Base-by-base conservation (phyloP, 2,797 vertebrate genomes). In the Smutsia temminckii region DNA sequence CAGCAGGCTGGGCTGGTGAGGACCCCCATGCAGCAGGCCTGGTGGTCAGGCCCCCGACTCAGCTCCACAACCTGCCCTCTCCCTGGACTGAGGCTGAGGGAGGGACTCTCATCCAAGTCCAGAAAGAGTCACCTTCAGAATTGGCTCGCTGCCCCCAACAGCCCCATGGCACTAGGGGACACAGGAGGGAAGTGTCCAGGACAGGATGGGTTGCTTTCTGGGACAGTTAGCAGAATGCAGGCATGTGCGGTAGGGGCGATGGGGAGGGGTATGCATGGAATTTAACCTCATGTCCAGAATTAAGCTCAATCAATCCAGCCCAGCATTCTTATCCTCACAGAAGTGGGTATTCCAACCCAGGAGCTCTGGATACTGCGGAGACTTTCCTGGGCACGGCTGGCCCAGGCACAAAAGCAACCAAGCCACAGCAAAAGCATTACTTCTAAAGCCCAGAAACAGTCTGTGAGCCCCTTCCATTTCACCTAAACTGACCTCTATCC, bases 121-220 rank as follows among this genome's bases (percentile, higher is more conserved):
- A 71, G 29, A 74, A n/a, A 69, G 32, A 75, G 95, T 88, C 85
- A 93, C 92, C 89, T 96, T 79, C 61, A 89, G 80, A 94, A 88
- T 0, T 2, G 10, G 75, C 55, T 94, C 79, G 46, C 51, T 89
- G 83, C 42, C 71, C 74, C 80, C 13, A 5, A 21, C 11, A 74
- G 57, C 64, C 93, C 40, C 14, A 17, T 0, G 4, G 72, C 64
- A 59, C 51, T 29, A 40, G 94, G 55, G 40, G 25, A 71, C 91
- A 77, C 14, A 20, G 27, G 77, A 85, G 20, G 72, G 51, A 49
- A 85, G 78, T 59, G 18, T 37, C 66, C n/a, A 40, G 94, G 59
- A 96, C 37, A 8, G 0, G 16, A 64, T 0, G 13, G n/a, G 46
- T 72, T 34, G 21, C 84, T 93, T 97, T 95, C 93, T 16, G 0